Conservation (phyloP, 23 tunicate species). For the Phallusia fumigata region DNA sequence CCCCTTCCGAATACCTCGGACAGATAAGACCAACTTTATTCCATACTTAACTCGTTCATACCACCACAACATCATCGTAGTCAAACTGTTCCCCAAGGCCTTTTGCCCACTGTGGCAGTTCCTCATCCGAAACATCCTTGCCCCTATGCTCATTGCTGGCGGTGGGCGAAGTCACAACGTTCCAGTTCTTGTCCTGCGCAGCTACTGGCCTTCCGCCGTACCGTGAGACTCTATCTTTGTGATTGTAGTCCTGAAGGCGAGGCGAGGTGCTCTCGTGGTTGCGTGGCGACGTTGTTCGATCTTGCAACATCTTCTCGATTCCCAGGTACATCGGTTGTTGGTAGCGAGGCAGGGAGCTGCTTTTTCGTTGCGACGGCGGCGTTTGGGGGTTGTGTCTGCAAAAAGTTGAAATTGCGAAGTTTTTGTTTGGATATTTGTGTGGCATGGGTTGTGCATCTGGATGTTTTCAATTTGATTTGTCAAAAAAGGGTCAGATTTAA, state of each 20-base stretch:
- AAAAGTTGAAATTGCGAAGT: too few relatives aligned
- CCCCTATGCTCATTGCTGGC: constrained; percentile 6
- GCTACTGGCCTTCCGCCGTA: constrained; percentile 13
- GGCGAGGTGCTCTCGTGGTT: constrained; percentile 19
- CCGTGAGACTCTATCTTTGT: background rate
- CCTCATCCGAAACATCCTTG: constrained; percentile 19
- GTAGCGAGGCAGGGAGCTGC: constrained; percentile 59
- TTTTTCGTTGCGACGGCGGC: constrained; percentile 22
- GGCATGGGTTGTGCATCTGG: too few relatives aligned
- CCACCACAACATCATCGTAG: constrained; percentile 91
- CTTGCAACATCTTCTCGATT: constrained; percentile 32
- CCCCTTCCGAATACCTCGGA: too few relatives aligned
- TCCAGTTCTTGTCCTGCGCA: constrained; percentile 63
- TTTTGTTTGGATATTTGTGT: too few relatives aligned
- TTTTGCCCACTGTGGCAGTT: constrained; percentile 77
- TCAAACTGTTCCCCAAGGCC: constrained; percentile 76
- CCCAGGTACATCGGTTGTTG: constrained; percentile 55
- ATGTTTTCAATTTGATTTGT: too few relatives aligned
- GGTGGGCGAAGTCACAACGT: constrained; percentile 43
- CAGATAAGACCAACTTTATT: too few relatives aligned
- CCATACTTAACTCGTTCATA: constrained; percentile 19
- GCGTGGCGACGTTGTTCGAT: constrained; percentile 17
- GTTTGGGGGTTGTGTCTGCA: constrained; percentile 7
- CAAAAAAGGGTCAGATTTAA: too few relatives aligned
- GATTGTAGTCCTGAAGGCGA: background rate